Conservation (phyloP, 2,888 invertebrate species). For the Cephus rjabovi region DNA sequence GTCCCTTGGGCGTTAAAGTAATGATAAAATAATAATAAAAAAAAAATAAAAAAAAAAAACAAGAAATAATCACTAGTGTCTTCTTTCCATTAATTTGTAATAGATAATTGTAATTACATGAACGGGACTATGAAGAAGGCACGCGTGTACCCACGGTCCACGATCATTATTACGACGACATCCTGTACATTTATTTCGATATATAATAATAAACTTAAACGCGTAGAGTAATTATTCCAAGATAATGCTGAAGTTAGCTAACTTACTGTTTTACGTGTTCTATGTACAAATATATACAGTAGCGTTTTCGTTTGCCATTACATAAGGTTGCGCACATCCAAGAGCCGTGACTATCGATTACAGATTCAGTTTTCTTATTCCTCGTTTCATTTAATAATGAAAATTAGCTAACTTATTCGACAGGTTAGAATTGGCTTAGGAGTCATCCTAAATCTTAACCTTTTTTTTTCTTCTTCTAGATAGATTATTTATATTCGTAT, state of each 20-base stretch:
- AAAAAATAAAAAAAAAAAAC: background rate
- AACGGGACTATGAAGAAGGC: background rate
- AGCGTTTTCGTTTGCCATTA: slow-evolving; percentile 39
- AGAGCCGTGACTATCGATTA: slow-evolving; percentile 39
- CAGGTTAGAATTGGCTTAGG: slow-evolving; percentile 42
- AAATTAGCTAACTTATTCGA: slow-evolving; percentile 51
- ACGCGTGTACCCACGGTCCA: slow-evolving; percentile 40
- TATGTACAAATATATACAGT: slow-evolving; percentile 62
- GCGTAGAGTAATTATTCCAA: slow-evolving; percentile 55
- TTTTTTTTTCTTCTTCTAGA: background rate
- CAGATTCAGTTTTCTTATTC: slow-evolving; percentile 34
- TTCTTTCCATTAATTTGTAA: background rate
- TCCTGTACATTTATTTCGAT: slow-evolving; percentile 47
- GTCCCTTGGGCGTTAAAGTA: background rate
- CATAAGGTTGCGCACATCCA: slow-evolving; percentile 48
- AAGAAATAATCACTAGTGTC: background rate
- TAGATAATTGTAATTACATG: background rate
- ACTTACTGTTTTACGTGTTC: slow-evolving; percentile 49
- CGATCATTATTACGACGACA: slow-evolving; percentile 48
- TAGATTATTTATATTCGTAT: background rate
- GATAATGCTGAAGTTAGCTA: slow-evolving; percentile 58
- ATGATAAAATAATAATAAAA: background rate
- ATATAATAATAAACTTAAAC: slow-evolving; percentile 49
- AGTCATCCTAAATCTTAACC: slow-evolving; percentile 13
- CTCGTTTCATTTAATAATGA: slow-evolving; percentile 36